Conservation (phyloP, 2,797 vertebrate genomes). For the Rhinella marina region DNA sequence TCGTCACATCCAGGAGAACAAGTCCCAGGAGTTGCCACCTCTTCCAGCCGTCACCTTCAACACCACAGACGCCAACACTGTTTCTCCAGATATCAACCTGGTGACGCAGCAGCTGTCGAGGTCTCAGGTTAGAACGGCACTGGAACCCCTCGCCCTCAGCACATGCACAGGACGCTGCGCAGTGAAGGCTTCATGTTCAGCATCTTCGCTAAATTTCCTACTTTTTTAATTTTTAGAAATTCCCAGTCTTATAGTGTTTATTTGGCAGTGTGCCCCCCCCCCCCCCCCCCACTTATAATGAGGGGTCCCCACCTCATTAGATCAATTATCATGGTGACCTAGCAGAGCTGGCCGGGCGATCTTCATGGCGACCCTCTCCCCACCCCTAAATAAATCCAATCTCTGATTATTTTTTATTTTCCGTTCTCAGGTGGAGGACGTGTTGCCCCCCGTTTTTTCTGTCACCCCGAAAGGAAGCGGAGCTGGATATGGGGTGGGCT, state of each 20-base stretch:
- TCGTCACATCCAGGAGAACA: background rate
- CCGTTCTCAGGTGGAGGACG: conserved; percentile 85
- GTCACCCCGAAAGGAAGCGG: conserved; percentile 95
- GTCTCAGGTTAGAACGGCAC: conserved; percentile 83
- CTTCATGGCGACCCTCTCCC: background rate
- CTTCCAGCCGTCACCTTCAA: background rate
- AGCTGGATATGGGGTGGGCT: conserved; percentile 92
- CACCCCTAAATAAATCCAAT: background rate
- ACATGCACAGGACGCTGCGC: too few species aligned
- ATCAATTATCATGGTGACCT: too few species aligned
- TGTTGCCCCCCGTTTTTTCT: conserved; percentile 90
- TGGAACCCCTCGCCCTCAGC: too few species aligned
- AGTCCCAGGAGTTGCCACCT: background rate
- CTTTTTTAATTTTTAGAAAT: too few species aligned
- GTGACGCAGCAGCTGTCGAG: conserved; percentile 94
- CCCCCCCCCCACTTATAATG: too few species aligned
- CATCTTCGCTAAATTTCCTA: too few species aligned
- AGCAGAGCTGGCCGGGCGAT: background rate
- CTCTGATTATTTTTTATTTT: background rate
- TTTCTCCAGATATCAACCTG: conserved; percentile 84
- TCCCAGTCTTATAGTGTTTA: too few species aligned
- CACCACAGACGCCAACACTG: conserved; percentile 64
- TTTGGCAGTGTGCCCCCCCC: too few species aligned
- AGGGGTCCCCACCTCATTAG: too few species aligned
- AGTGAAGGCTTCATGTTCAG: too few species aligned